These are phyloP conservation scores for Artemia sp. DNA, from an alignment of 2,888 invertebrate genomes.

Conservation along the genomic window DNA sequence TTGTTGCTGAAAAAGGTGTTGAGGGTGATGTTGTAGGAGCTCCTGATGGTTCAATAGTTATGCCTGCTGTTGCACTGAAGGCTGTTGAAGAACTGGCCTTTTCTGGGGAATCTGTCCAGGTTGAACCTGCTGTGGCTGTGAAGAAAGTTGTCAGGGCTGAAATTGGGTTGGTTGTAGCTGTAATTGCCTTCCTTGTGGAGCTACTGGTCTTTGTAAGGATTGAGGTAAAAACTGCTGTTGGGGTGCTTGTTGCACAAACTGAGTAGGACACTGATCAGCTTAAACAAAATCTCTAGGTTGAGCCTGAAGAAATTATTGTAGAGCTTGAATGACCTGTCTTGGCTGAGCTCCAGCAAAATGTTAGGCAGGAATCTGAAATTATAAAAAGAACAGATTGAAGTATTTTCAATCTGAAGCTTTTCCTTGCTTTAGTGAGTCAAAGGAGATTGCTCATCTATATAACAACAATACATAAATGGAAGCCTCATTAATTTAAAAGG, in stretches of 20 bases:
- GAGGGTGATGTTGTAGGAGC: background rate
- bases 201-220: background rate
- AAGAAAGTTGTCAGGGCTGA: background rate
- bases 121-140: background rate
- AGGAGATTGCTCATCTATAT: too few species aligned
- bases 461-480: too few species aligned
- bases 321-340: background rate
- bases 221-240: background rate
- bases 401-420: too few species aligned
- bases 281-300: background rate
- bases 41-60: background rate
- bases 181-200: slow-evolving; percentile 1
- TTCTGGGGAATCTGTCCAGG: background rate
- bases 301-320: background rate
- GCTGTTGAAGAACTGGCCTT: slow-evolving; percentile 5
- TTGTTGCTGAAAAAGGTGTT: background rate
- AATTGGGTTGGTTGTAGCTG: background rate
- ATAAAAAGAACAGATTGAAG: too few species aligned
- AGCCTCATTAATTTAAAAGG: too few species aligned
- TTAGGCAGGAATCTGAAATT: too few species aligned
- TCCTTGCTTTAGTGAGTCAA: too few species aligned
- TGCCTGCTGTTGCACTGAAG: slow-evolving; percentile 1
- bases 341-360: too few species aligned
- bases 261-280: background rate
- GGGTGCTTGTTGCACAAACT: background rate